Conservation (phyloP, 2,888 invertebrate species). For the Vesta saturnalis region DNA sequence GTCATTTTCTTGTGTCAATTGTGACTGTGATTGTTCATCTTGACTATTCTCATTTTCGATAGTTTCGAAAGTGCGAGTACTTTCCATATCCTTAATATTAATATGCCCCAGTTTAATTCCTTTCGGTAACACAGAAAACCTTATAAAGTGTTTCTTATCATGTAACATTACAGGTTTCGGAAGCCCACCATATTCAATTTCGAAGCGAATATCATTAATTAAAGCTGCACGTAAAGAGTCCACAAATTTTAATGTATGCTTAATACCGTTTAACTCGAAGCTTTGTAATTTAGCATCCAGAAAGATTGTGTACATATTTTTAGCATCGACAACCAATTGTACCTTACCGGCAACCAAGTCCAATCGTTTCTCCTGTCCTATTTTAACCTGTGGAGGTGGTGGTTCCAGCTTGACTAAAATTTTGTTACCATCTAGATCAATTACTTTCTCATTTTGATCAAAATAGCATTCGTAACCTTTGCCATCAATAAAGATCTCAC, state of each 20-base stretch:
- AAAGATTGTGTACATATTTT: conserved; percentile 81
- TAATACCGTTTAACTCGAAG: conserved; percentile 76
- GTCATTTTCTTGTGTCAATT: not conserved
- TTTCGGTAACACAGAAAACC: conserved; percentile 82
- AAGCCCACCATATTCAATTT: conserved; percentile 84
- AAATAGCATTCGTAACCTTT: conserved; percentile 93
- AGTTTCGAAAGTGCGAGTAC: conserved; percentile 59
- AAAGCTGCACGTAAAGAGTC: conserved; percentile 80
- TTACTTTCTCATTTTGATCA: conserved; percentile 84
- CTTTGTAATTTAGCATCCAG: conserved; percentile 86
- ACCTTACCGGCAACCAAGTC: conserved; percentile 89
- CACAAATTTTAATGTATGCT: conserved; percentile 81
- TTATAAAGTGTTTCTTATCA: conserved; percentile 81
- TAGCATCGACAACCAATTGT: conserved; percentile 84
- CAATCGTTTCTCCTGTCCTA: conserved; percentile 78
- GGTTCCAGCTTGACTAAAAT: conserved; percentile 86
- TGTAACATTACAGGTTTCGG: conserved; percentile 81
- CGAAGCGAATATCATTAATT: conserved; percentile 81
- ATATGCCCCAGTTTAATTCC: conserved; percentile 77
- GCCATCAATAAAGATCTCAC: conserved; percentile 90
- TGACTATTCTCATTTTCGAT: conserved; percentile 51
- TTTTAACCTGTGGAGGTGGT: conserved; percentile 92
- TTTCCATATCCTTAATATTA: conserved; percentile 79
- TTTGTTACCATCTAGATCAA: conserved; percentile 82
- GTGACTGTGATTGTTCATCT: conserved; percentile 50